Conservation (phyloP, 2,797 vertebrate species). For the Selene dorsalis region DNA sequence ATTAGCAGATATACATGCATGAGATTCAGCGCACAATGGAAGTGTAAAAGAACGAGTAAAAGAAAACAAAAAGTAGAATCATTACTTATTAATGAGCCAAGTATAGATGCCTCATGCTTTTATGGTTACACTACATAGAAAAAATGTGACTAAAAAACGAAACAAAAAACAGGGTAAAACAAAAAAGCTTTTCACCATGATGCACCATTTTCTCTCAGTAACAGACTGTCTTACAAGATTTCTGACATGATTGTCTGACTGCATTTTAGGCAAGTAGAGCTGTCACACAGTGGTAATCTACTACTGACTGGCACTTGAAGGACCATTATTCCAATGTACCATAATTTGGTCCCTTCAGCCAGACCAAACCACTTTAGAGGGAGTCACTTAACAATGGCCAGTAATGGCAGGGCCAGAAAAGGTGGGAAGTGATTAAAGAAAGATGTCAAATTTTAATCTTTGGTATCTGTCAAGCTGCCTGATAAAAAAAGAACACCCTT, state of each 20-base stretch:
- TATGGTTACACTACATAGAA: too few species aligned
- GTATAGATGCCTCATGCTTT: too few species aligned
- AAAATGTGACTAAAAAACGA: too few species aligned
- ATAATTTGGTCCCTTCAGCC: slow-evolving; percentile 48
- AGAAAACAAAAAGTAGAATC: background rate
- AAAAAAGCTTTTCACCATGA: slow-evolving; percentile 3
- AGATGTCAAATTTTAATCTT: slow-evolving; percentile 40
- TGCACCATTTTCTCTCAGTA: slow-evolving; percentile 12
- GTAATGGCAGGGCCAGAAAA: slow-evolving; percentile 34
- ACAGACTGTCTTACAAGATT: slow-evolving; percentile 23
- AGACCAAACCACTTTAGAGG: slow-evolving; percentile 43
- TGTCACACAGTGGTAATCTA: slow-evolving; percentile 54
- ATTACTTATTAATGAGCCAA: background rate
- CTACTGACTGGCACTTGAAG: slow-evolving; percentile 39
- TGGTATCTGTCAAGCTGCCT: slow-evolving; percentile 19
- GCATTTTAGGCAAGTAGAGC: slow-evolving; percentile 31
- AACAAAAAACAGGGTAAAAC: background rate
- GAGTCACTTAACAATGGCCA: slow-evolving; percentile 45
- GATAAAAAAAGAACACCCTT: slow-evolving; percentile 8
- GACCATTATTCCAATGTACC: slow-evolving; percentile 49
- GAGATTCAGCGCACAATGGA: too few species aligned
- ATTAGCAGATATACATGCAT: too few species aligned
- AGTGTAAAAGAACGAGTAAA: too few species aligned
- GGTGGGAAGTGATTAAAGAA: slow-evolving; percentile 32
- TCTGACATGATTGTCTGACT: slow-evolving; percentile 22